Percentiles rank a stretch among this genome's conserved stretches.
Conservation (phyloP, 2,797 vertebrate genomes). For the Orestias chungarensis region DNA sequence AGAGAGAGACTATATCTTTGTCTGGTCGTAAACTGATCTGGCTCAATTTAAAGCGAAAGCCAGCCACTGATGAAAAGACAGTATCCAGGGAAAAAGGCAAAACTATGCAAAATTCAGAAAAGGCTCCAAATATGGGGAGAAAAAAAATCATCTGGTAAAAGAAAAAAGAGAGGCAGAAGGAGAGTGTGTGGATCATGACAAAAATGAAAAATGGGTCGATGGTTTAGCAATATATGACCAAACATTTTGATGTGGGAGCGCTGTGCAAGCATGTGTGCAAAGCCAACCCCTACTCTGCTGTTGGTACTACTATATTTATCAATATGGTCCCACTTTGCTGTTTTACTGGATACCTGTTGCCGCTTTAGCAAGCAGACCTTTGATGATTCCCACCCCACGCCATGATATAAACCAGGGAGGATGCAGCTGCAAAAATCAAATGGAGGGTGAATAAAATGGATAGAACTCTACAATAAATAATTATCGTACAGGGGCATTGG, state of each 20-base stretch:
- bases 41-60: slow-evolving; percentile 70
- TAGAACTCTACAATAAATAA: slow-evolving; percentile 30
- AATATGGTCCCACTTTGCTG: slow-evolving; percentile 74
- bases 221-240: slow-evolving; percentile 70
- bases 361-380: slow-evolving; percentile 65
- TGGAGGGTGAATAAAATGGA: slow-evolving; percentile 56
- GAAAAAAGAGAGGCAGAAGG: slow-evolving; percentile 35
- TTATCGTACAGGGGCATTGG: slow-evolving; percentile 56
- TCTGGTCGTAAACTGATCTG: slow-evolving; percentile 68
- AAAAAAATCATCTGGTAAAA: slow-evolving; percentile 58
- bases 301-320: slow-evolving; percentile 58
- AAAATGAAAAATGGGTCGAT: slow-evolving; percentile 75
- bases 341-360: slow-evolving; percentile 71
- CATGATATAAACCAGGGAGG: slow-evolving; percentile 49
- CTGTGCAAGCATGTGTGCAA: slow-evolving; percentile 16
- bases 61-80: slow-evolving; percentile 75
- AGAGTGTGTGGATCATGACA: slow-evolving; percentile 70
- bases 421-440: slow-evolving; percentile 60
- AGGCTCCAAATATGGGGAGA: slow-evolving; percentile 76
- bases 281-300: slow-evolving; percentile 44
- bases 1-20: slow-evolving; percentile 65
- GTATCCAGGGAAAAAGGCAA: slow-evolving; percentile 72
- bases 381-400: slow-evolving; percentile 56
- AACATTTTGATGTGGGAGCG: slow-evolving; percentile 68
- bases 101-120: slow-evolving; percentile 73